A percentile compares a stretch with the other conserved stretches of the same genome.
These are phyloP conservation scores for Danio jaintianensis DNA, from an alignment of 2,797 vertebrate species.

Conservation along the genomic window DNA sequence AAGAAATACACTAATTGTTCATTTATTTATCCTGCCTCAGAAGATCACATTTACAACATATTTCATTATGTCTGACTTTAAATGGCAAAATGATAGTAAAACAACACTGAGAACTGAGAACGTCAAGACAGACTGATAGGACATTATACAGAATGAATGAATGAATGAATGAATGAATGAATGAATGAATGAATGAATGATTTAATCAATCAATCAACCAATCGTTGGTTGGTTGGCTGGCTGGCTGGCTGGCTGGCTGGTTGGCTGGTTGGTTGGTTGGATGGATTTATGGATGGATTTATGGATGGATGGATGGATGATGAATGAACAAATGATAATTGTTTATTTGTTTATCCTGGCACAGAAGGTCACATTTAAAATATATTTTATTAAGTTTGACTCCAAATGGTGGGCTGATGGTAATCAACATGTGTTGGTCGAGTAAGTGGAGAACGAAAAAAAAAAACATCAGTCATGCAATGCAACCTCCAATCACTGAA, in stretches of 20 bases:
- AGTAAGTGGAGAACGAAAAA: not conserved
- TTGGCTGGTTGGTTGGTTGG: too few species aligned
- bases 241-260: too few species aligned
- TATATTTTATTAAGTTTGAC: conserved; percentile 12
- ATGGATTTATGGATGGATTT: too few species aligned
- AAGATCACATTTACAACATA: conserved; percentile 13
- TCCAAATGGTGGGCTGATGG: conserved; percentile 24
- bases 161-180: too few species aligned
- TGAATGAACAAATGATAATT: too few species aligned
- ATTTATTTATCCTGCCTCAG: not conserved
- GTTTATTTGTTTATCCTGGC: not conserved
- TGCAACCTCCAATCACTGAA: conserved; percentile 24
- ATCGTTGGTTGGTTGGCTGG: too few species aligned
- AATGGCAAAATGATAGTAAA: conserved; percentile 32
- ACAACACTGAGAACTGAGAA: too few species aligned
- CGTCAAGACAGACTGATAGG: too few species aligned
- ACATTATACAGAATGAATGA: too few species aligned
- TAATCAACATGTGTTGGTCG: not conserved
- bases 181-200: too few species aligned
- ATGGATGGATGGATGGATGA: too few species aligned
- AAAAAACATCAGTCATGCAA: not conserved
- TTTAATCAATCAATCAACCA: too few species aligned
- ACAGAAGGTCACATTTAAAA: conserved; percentile 7
- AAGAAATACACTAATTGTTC: not conserved
- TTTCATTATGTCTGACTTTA: not conserved